A percentile compares a stretch with the other conserved stretches of the same genome.
phyloP scores from a whole-genome alignment of 2,113 vertebrate genomes.

The Riparia riparia region DNA sequence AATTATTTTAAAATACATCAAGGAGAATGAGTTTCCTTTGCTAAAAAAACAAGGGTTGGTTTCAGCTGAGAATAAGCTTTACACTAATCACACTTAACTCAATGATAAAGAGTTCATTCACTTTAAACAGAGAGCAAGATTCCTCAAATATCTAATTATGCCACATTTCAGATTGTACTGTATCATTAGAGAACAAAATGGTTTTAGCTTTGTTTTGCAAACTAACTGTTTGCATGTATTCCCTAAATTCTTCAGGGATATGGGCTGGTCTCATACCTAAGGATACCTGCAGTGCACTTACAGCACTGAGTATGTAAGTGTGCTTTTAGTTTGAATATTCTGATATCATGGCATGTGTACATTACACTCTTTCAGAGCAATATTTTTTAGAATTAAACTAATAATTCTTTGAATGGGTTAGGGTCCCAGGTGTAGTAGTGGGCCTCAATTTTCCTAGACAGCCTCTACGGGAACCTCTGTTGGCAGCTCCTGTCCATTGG shows the following conservation, averaged over 20 bases:
- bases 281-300: not conserved
- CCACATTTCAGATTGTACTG: not conserved
- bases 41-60: not conserved
- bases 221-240: not conserved
- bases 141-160: not conserved
- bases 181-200: not conserved
- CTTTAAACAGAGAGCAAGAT: not conserved
- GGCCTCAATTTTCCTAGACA: not conserved
- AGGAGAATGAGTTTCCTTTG: not conserved
- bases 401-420: not conserved
- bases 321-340: not conserved
- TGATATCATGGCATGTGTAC: not conserved
- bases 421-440: not conserved
- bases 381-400: not conserved
- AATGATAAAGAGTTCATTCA: not conserved
- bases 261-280: not conserved
- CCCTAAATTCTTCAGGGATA: not conserved
- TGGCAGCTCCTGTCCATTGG: not conserved
- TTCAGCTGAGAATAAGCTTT: not conserved
- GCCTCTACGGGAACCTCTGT: not conserved
- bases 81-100: not conserved
- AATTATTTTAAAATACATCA: not conserved
- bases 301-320: too few relatives aligned
- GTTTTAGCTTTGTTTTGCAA: not conserved
- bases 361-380: not conserved